Evolutionary conservation across 1,140 invertebrate species (phyloP), one percentile per base, ranked within the genome.

Genomic region (Platyura marginata): DNA sequence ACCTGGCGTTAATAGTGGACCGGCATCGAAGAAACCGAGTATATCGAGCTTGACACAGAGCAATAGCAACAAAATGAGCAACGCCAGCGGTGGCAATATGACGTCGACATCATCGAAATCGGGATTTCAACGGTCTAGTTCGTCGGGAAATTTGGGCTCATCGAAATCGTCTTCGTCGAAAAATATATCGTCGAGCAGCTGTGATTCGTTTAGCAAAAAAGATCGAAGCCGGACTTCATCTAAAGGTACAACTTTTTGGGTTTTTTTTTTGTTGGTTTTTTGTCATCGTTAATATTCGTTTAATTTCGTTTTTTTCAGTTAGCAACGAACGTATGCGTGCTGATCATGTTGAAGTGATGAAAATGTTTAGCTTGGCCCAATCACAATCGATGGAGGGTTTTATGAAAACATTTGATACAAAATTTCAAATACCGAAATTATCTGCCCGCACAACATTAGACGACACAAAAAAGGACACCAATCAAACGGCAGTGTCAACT

Each of bases 361-460:
- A 56, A 46, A 58, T 60, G 22, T 46, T 60, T 3, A 54, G 56
- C 20, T 57, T 58, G 43, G 55, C 54, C 10, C 53, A 57, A 16
- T 49, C 45, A 21, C 49, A 53, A 2, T 51, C 55, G 23, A 75
- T 81, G 46, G 79, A 82, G 52, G 77, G 79, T 13, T 59, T 81
- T 15, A 80, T 80, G 35, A 85, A 84, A 49, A 74, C 79, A 16
- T 56, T 86, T 8, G 81, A 86, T 52, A 82, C 80, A 1, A 86
- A 83, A 53, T 87, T 85, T 65, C 82, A 87, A 64, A 87, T 87
- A 52, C 83, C 83, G 0, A 87, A 87, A 61, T 54, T 86, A 40
- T 81, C 78, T 0, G 73, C 74, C 0, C 53, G 73, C 37, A 54
- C 36, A 0, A 60, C 64, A n/a, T 47, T 61, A 0, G 58, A 57